Conservation (phyloP, 1,140 invertebrate species). For the Venustaconcha ellipsiformis region DNA sequence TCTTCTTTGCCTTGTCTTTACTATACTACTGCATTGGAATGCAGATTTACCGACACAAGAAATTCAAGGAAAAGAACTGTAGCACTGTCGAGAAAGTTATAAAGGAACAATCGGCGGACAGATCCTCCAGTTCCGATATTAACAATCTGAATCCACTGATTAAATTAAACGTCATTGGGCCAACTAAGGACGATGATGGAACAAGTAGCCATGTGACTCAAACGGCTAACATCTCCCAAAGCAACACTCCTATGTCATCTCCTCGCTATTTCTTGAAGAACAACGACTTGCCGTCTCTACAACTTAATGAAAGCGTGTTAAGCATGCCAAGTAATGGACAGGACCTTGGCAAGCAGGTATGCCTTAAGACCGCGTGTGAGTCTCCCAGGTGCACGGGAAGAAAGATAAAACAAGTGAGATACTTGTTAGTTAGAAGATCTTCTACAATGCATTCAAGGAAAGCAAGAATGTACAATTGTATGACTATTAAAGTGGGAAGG, state of each 20-base stretch:
- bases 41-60: conserved; percentile 15
- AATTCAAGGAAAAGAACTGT: conserved; percentile 3
- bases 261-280: neutral
- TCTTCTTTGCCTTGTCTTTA: conserved; percentile 15
- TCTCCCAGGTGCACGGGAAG: neutral
- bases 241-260: too few species aligned
- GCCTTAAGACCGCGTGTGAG: neutral
- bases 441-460: neutral
- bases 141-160: too few species aligned
- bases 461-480: conserved; percentile 2
- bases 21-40: conserved; percentile 28
- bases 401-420: neutral
- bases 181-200: too few species aligned
- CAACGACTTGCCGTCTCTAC: neutral
- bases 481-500: conserved; percentile 7
- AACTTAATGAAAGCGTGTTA: neutral
- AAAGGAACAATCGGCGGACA: neutral
- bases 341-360: neutral
- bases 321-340: neutral
- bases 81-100: neutral
- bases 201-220: too few species aligned
- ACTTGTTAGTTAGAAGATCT: conserved; percentile 3
- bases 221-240: too few species aligned
- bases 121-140: neutral
- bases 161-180: too few species aligned